Evolutionary conservation across 2,113 vertebrate species (phyloP), one percentile per base, ranked within the genome.

Genomic region (Laticauda laticaudata): DNA sequence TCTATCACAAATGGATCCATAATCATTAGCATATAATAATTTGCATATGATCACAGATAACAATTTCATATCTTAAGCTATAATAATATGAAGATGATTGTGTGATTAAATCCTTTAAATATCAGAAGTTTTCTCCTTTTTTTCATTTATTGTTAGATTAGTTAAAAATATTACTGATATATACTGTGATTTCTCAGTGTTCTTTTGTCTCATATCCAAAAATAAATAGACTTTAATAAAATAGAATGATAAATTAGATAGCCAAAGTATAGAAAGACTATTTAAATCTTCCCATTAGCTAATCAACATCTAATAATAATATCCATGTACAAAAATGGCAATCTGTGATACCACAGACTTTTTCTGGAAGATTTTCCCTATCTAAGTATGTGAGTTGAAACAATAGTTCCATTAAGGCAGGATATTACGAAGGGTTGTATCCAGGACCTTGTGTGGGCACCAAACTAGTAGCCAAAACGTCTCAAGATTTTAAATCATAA

Each of bases 111-210:
- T 48, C 39, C 8, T 87, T 69, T 23, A 95, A 94, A 2, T n/a
- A 61, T 24, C 23, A 61, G 34, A 21, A 87, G 21, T 29, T 89
- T 43, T 86, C 4, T 43, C 2, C 34, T 3, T 55, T 86, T 1
- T 87, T 8, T 64, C 24, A 20, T 93, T 94, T 88, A n/a, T n/a
- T 20, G 26, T 94, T 94, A 54, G 53, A 89, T 5, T 43, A 59
- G 24, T 93, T 45, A 91, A n/a, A 54, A 91, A 57, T 88, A 81
- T 6, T 23, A 90, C n/a, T 15, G 12, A 90, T 23, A 2, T 81
- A 56, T 93, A 54, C 45, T 11, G 51, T 61, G 2, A 48, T 53
- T 61, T 92, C 86, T 93, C 14, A 90, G 61, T 23, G 45, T 15
- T 92, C 59, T 34, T 90, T 69, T 69, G 11, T 69, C n/a, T 69